These are phyloP conservation scores for Eulemur rufifrons DNA, from an alignment of 2,113 vertebrate species.

Conservation along the genomic window DNA sequence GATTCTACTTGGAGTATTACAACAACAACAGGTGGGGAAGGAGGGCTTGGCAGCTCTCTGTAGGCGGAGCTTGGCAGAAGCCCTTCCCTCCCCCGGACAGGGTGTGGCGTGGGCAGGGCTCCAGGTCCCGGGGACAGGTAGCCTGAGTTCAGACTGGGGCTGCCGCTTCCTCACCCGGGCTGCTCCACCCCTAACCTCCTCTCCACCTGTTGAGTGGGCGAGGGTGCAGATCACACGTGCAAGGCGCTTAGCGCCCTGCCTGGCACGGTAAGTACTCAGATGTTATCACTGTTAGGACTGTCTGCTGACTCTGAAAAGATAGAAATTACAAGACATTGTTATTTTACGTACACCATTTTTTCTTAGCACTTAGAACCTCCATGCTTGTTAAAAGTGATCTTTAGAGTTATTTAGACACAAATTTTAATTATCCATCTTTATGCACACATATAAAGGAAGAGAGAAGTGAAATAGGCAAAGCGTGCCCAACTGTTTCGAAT, in stretches of 20 bases:
- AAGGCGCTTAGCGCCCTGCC: not conserved
- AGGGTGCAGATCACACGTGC: not conserved
- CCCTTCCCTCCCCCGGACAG: rapidly evolving
- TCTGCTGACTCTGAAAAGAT: not conserved
- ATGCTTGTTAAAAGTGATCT: not conserved
- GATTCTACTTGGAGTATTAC: slow-evolving; percentile 57
- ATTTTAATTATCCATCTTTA: not conserved
- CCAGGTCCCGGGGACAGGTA: not conserved
- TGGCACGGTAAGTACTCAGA: not conserved
- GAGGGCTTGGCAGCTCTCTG: rapidly evolving
- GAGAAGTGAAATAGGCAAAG: not conserved
- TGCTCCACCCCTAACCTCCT: not conserved
- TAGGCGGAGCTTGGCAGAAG: not conserved
- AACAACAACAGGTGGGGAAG: slow-evolving; percentile 68
- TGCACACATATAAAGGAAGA: not conserved
- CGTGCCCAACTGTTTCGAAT: no score
- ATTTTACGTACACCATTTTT: not conserved
- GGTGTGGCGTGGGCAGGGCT: rapidly evolving
- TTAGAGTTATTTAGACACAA: not conserved
- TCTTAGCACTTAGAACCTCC: not conserved
- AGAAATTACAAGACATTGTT: not conserved
- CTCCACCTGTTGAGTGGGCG: not conserved
- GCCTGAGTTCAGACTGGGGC: no score
- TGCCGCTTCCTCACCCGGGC: not conserved
- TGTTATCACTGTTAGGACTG: rapidly evolving